Evolutionary conservation across 2,888 invertebrate species (phyloP), one percentile per base, ranked within the genome.

Genomic region (Ceraclea dissimilis): DNA sequence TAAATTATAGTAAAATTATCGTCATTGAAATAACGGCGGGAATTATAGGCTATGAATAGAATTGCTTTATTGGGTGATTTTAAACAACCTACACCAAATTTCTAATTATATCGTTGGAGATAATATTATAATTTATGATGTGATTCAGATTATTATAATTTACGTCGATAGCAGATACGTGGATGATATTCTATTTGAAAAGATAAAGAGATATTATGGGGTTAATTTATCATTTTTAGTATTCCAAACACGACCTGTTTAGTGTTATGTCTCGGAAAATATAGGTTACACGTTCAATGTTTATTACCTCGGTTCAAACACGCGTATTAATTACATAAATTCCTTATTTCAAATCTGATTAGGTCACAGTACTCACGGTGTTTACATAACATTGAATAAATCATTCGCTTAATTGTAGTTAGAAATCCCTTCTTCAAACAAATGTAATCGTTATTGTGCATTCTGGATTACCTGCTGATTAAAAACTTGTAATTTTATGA

Each of bases 161-260:
- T 39, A 39, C 39, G 39, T 39, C 39, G 39, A 39, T 39, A 13
- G n/a, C 39, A 39, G 39, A 39, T 39, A 39, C 39, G 39, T 39
- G 39, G 39, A 39, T 39, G 39, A 39, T 39, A 39, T 39, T 39
- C 39, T 39, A 39, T 39, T 39, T 39, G 39, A 39, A 39, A 39
- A 39, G 39, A 39, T 39, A 39, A 39, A 39, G 39, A 13, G 39
- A 39, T 39, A 39, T 39, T 39, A 4, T 39, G 39, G n/a, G n/a
- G 39, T 39, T 39, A 13, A 39, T 39, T n/a, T 39, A 39, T 39
- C 39, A 39, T 16, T 39, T 39, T 39, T 8, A 39, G 39, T 39
- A 39, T 39, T 39, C 39, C 4, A 13, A 39, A 39, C 39, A 39
- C 39, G 39, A 16, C 39, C 39, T 39, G 39, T 39, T 39, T 39